phyloP scores from a whole-genome alignment of 2,797 vertebrate genomes.

The Prionace glauca region DNA sequence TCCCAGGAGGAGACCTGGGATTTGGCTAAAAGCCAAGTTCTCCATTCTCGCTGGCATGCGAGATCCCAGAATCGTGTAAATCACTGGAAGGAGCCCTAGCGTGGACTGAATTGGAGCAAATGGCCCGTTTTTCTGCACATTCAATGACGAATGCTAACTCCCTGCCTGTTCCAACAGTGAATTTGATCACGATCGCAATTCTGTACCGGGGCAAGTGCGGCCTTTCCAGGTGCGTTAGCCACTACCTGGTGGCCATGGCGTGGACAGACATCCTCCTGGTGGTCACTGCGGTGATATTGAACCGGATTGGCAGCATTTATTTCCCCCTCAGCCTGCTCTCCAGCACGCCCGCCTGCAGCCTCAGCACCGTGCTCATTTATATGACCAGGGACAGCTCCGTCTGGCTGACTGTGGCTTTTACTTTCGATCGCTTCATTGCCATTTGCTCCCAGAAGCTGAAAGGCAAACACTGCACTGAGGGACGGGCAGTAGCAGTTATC shows the following conservation, averaged over 20 bases:
- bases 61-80: no score
- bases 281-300: background rate
- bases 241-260: background rate
- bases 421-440: background rate
- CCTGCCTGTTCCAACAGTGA: background rate
- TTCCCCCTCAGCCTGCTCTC: background rate
- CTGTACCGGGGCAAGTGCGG: background rate
- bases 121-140: background rate
- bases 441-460: background rate
- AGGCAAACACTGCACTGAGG: background rate
- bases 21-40: no score
- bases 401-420: background rate
- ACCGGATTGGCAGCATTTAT: background rate
- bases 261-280: background rate
- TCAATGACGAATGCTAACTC: rapidly evolving
- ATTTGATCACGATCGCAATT: background rate
- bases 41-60: no score
- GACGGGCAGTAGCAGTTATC: background rate
- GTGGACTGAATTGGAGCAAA: no score
- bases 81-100: no score
- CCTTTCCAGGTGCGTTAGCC: background rate
- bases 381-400: background rate
- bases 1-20: no score
- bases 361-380: background rate
- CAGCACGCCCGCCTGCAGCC: background rate